Evolutionary conservation across 2,888 invertebrate genomes (phyloP).

Genomic region (Polydrusus tereticollis): DNA sequence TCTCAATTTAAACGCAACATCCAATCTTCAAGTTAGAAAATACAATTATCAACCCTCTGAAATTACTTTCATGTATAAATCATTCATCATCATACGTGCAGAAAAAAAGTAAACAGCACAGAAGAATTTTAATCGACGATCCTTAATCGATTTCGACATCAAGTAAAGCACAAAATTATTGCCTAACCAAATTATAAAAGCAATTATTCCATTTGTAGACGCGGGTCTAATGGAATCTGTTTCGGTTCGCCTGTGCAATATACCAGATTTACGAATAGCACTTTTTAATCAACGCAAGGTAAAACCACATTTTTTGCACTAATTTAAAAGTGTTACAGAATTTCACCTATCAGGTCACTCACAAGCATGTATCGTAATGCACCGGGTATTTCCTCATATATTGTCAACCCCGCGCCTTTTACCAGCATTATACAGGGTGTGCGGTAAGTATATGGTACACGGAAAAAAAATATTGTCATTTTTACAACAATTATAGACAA

Average conservation of each 20-base stretch:
- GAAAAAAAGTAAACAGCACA: background rate
- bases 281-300: no score
- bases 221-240: constrained; percentile 24
- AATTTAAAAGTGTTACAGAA: no score
- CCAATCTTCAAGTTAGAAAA: constrained; percentile 13
- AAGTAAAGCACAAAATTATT: constrained; percentile 43
- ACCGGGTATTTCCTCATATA: no score
- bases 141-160: constrained; percentile 39
- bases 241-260: constrained; percentile 14
- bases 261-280: background rate
- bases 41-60: constrained; percentile 2
- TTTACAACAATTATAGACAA: no score
- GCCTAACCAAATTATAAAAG: constrained; percentile 36
- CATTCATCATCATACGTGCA: background rate
- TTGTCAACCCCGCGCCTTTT: no score
- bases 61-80: background rate
- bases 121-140: constrained; percentile 28
- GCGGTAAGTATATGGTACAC: no score
- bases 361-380: no score
- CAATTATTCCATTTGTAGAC: constrained; percentile 34
- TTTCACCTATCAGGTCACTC: no score
- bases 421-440: no score
- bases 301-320: no score
- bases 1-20: background rate
- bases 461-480: no score